Evolutionary conservation across 2,113 vertebrate species (phyloP).

Genomic region (Xyliphius kryptos): DNA sequence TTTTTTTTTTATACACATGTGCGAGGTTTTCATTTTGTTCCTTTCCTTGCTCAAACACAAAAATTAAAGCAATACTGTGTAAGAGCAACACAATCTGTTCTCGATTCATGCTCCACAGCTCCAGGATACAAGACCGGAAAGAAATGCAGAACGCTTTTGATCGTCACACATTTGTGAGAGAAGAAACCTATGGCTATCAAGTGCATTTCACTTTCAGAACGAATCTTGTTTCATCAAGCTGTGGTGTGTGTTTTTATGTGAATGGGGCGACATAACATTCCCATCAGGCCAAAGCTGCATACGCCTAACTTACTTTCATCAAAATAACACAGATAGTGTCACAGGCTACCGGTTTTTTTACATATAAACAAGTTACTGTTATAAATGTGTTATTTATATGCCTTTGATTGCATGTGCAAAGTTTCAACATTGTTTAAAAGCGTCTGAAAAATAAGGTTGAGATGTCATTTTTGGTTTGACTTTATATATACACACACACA

Average conservation of each 20-base stretch:
- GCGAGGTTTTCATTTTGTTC: slow-evolving; percentile 41
- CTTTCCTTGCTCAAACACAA: slow-evolving; percentile 48
- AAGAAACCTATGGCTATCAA: slow-evolving; percentile 75
- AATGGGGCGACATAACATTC: slow-evolving; percentile 62
- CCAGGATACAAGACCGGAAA: slow-evolving; percentile 65
- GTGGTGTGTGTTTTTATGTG: slow-evolving; percentile 64
- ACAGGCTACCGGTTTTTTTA: too few relatives aligned
- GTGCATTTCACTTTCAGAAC: slow-evolving; percentile 65
- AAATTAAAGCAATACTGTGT: slow-evolving; percentile 75
- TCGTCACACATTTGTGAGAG: slow-evolving; percentile 62
- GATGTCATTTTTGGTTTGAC: too few relatives aligned
- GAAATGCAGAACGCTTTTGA: slow-evolving; percentile 67
- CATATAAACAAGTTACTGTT: too few relatives aligned
- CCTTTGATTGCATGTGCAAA: too few relatives aligned
- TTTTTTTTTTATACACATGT: too few relatives aligned
- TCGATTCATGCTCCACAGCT: slow-evolving; percentile 69
- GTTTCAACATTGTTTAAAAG: too few relatives aligned
- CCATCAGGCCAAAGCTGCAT: too few relatives aligned
- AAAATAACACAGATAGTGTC: too few relatives aligned
- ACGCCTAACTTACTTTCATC: too few relatives aligned
- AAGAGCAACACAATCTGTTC: slow-evolving; percentile 69
- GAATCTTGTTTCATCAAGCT: slow-evolving; percentile 64
- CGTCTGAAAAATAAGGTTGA: too few relatives aligned
- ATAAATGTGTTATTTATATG: too few relatives aligned
- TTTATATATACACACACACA: too few relatives aligned